phyloP scores from a whole-genome alignment of 2,797 vertebrate species.

The Muraenolepis orangiensis region DNA sequence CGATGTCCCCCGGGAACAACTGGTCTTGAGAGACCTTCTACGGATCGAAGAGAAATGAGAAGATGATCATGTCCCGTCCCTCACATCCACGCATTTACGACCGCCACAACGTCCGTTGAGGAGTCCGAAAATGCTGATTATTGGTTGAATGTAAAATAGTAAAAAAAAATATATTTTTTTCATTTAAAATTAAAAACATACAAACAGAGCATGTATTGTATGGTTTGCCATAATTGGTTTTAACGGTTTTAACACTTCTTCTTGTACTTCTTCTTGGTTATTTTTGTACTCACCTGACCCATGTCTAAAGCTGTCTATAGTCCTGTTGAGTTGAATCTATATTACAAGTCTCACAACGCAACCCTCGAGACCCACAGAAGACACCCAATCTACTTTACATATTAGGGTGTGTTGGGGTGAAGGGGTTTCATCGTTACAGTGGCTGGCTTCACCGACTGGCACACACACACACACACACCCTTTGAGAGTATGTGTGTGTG shows the following conservation, averaged over 20 bases:
- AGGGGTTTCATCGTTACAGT: not conserved
- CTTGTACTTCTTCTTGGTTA: not conserved
- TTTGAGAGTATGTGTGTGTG: no score
- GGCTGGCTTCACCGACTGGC: not conserved
- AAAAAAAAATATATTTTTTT: not conserved
- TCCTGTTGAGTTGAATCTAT: conserved; percentile 7
- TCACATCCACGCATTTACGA: no score
- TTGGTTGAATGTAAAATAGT: no score
- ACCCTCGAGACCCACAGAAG: not conserved
- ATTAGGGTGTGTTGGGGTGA: not conserved
- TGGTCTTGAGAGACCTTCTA: conserved; percentile 60
- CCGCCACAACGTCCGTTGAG: no score
- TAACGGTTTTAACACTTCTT: not conserved
- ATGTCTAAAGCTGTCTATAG: not conserved
- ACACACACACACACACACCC: not conserved
- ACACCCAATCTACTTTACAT: not conserved
- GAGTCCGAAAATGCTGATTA: no score
- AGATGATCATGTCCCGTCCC: no score
- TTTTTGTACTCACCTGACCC: conserved; percentile 3
- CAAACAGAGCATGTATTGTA: no score
- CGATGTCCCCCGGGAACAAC: conserved; percentile 73
- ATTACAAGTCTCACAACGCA: not conserved
- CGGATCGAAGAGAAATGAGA: no score
- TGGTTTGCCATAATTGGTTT: not conserved
- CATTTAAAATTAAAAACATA: not conserved